Evolutionary conservation across 1,140 invertebrate genomes (phyloP).

Genomic region (Caenorhabditis brenneri): DNA sequence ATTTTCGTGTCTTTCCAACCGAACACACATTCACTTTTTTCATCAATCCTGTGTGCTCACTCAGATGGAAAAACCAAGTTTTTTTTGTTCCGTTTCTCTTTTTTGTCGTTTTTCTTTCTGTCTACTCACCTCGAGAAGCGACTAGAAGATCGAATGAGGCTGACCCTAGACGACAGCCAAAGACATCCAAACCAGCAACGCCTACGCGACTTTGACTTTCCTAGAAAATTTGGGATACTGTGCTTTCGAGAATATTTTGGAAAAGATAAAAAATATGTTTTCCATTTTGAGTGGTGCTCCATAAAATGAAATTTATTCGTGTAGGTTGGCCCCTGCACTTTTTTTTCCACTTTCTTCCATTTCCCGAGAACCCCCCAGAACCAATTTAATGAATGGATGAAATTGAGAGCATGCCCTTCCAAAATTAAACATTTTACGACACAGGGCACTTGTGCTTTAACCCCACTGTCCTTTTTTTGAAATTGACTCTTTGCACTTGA

Average conservation of each 20-base stretch:
- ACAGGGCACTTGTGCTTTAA: neutral
- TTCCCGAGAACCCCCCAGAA: neutral
- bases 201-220: constrained; percentile 10
- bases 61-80: neutral
- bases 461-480: neutral
- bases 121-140: constrained; percentile 3
- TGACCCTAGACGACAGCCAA: constrained; percentile 25
- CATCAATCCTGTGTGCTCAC: neutral
- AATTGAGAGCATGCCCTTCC: neutral
- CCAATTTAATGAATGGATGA: neutral
- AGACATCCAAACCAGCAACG: constrained; percentile 29
- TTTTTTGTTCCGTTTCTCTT: neutral
- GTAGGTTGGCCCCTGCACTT: neutral
- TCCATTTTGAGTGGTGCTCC: too few relatives aligned
- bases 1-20: too few relatives aligned
- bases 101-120: neutral
- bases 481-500: neutral
- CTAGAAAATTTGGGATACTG: neutral
- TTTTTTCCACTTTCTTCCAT: neutral
- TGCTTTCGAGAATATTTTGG: too few relatives aligned
- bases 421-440: constrained; percentile 8
- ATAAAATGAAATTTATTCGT: too few relatives aligned
- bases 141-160: constrained; percentile 15
- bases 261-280: too few relatives aligned
- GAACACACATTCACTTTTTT: neutral